Evolutionary conservation across 2,888 invertebrate species (phyloP), one percentile per base, ranked within the genome.

Genomic region (Saturnia japonica): DNA sequence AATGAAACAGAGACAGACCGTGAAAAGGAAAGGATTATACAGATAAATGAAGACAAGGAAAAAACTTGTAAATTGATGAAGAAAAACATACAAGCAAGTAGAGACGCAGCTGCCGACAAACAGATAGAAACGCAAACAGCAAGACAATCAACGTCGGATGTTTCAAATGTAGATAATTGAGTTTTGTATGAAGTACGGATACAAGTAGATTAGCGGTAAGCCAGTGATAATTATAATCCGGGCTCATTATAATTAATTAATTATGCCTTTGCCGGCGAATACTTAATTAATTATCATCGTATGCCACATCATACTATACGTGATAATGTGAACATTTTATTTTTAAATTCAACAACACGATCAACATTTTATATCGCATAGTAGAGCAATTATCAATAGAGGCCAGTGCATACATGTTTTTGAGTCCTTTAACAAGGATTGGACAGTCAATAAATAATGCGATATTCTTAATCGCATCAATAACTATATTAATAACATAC

Each of bases 251-350:
- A 60, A 60, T 28, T 60, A 60, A 25, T 60, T 28, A 14, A 28
- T 25, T n/a, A n/a, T n/a, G n/a, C 14, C 25, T 12, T 25, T 11
- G 57, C 57, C 14, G 25, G 28, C 25, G 57, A 60, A 60, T 60
- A 14, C 57, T 28, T 60, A 60, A 60, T 60, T 60, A 60, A 60
- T 60, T 60, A 60, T 25, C 25, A 60, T 60, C 16, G 9, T 28
- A 14, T 28, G 25, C 14, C 57, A 28, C 57, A 6, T 28, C 57
- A 28, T 60, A 51, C 19, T 51, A 19, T 16, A 28, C 28, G 57
- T 28, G 57, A 60, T 60, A 60, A 28, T 14, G 12, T 60, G 25
- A 16, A 0, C 14, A 14, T 14, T 60, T 60, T 60, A 60, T 28
- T 28, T 60, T 25, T 28, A 28, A 60, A 28, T 28, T 28, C 2